These are phyloP conservation scores for Phaethornis superciliosus DNA, from an alignment of 2,113 vertebrate genomes.

Conservation along the genomic window DNA sequence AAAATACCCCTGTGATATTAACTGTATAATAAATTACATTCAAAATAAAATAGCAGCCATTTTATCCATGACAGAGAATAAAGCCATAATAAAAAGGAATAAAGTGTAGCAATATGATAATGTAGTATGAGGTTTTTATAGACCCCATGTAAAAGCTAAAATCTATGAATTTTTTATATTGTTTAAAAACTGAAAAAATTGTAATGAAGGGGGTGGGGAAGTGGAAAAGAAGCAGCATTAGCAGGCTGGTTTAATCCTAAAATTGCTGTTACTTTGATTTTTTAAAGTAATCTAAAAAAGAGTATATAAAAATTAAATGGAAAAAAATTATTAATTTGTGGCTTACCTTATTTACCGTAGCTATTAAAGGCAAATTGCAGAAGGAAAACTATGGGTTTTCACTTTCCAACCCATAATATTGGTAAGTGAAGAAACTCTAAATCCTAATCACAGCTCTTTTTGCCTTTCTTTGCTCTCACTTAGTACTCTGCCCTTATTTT, in stretches of 20 bases:
- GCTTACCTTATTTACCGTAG: neutral
- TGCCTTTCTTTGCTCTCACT: neutral
- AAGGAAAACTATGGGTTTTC: neutral
- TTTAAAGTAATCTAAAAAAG: neutral
- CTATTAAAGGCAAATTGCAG: neutral
- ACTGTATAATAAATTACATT: conserved; percentile 52
- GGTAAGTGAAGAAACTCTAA: neutral
- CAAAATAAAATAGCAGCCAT: conserved; percentile 42
- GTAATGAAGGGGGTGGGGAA: neutral
- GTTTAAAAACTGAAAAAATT: conserved; percentile 28
- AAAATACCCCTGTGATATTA: conserved; percentile 36
- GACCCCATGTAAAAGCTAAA: conserved; percentile 46
- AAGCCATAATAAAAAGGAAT: conserved; percentile 50
- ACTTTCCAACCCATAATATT: neutral
- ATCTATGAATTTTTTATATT: conserved; percentile 56
- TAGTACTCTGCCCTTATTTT: neutral
- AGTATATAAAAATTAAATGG: neutral
- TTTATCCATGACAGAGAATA: conserved; percentile 34
- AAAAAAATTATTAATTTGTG: neutral
- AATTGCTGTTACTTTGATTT: neutral
- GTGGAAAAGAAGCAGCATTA: neutral
- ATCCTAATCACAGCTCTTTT: neutral
- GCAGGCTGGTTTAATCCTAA: neutral
- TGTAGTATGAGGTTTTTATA: conserved; percentile 45
- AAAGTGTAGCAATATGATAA: conserved; percentile 47